Evolutionary conservation across 2,888 invertebrate species (phyloP), one percentile per base, ranked within the genome.

Genomic region (Acanthosepion pharaonis): DNA sequence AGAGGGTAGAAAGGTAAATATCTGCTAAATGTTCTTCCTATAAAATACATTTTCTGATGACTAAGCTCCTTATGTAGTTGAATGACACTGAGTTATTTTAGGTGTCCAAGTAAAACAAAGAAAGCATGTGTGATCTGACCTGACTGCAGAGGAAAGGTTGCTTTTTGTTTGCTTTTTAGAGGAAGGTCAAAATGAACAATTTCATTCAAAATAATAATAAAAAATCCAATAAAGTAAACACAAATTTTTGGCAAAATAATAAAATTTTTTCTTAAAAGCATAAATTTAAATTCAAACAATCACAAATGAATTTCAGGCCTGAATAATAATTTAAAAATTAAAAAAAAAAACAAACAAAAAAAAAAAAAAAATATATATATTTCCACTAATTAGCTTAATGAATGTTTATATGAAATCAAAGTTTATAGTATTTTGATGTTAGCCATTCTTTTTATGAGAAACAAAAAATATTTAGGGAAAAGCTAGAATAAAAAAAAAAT

Each of bases 141-240:
- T 78, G 78, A 78, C 78, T 78, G 78, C 78, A 78, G 78, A 78
- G 78, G 78, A 78, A 78, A n/a, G 78, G n/a, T 78, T 78, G 28
- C n/a, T 78, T 78, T 78, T 78, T 78, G 20, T 59, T 59, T 59
- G 59, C 59, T 59, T 6, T 59, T 78, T 78, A n/a, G n/a, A 78
- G 78, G n/a, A 78, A 78, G n/a, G 78, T 78, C 78, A 78, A 78
- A 78, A 78, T 78, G 11, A n/a, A 78, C 78, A 78, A 78, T n/a
- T 78, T n/a, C n/a, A 78, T n/a, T 78, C 78, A 78, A 78, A 78
- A 78, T 78, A 33, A 42, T 42, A 42, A 42, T 42, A 78, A 78
- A 78, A 78, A 78, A n/a, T 78, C n/a, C 78, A 78, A 78, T n/a
- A 78, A 78, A 78, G n/a, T 78, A 78, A 78, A 78, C n/a, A 78